These are phyloP conservation scores for Drosophila atroscutellata DNA, from an alignment of 2,888 invertebrate genomes.

Conservation along the genomic window DNA sequence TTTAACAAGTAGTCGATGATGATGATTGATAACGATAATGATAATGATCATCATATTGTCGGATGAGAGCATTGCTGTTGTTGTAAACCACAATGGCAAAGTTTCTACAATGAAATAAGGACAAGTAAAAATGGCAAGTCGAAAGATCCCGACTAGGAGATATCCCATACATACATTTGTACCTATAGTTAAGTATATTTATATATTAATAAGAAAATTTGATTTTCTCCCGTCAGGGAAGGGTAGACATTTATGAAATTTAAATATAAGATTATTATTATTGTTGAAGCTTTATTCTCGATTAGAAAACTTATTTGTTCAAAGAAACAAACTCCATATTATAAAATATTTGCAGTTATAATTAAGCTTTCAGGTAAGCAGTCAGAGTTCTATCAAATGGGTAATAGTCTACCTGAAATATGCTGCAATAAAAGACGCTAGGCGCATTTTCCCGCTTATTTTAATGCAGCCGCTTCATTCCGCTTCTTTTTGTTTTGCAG, in stretches of 20 bases:
- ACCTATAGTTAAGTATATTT: too few species aligned
- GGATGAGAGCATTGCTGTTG: not conserved
- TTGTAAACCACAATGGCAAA: not conserved
- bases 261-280: not conserved
- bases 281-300: not conserved
- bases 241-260: not conserved
- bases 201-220: not conserved
- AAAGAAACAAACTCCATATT: not conserved
- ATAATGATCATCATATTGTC: conserved; percentile 1
- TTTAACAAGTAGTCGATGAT: conserved; percentile 33
- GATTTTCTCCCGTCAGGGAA: not conserved
- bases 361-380: not conserved
- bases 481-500: conserved; percentile 4
- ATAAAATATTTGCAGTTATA: not conserved
- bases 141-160: not conserved
- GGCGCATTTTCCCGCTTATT: conserved; percentile 64
- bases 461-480: conserved; percentile 16
- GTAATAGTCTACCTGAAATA: conserved; percentile 7
- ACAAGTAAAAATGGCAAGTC: not conserved
- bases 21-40: conserved; percentile 21
- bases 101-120: not conserved
- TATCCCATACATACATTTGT: not conserved
- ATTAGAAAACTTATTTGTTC: not conserved
- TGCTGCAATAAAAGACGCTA: not conserved
- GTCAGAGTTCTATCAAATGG: not conserved